Percentiles rank a stretch among this genome's conserved stretches.
These are phyloP conservation scores for Caenorhabditis brenneri DNA, from an alignment of 1,140 invertebrate species.

Conservation along the genomic window DNA sequence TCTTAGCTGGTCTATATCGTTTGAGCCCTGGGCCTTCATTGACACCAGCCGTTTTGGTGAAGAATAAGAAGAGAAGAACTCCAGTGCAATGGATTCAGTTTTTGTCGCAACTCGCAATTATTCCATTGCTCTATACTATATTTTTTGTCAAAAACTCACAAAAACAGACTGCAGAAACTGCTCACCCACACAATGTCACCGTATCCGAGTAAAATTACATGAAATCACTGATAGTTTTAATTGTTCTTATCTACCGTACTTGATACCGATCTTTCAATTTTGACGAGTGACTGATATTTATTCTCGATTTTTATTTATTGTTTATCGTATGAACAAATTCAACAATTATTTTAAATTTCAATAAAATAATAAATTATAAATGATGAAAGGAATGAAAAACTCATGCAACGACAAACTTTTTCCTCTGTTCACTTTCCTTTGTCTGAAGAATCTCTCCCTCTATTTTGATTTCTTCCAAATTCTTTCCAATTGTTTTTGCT, in stretches of 20 bases:
- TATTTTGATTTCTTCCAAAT: constrained; percentile 9
- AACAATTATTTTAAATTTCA: neutral
- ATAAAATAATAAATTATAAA: neutral
- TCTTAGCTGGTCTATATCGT: constrained; percentile 32
- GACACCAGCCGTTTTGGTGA: constrained; percentile 20
- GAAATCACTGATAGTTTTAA: neutral
- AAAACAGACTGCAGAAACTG: neutral
- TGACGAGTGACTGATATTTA: neutral
- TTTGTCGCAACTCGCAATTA: neutral
- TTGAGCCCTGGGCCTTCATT: constrained; percentile 47
- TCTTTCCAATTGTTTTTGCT: neutral
- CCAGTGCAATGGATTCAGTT: constrained; percentile 25
- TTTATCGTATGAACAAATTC: neutral
- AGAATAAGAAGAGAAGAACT: neutral
- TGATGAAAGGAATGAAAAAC: neutral
- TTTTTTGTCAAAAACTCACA: constrained; percentile 26
- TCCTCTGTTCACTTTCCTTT: neutral
- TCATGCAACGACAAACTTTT: constrained; percentile 10
- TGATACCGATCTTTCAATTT: neutral
- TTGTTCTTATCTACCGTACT: neutral
- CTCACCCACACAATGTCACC: constrained; percentile 1
- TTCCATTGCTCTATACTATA: neutral
- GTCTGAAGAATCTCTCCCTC: constrained; percentile 1
- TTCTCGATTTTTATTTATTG: neutral
- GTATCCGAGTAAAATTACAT: neutral